These are phyloP conservation scores for Carassius gibelio DNA, from an alignment of 2,113 vertebrate genomes.

Conservation along the genomic window DNA sequence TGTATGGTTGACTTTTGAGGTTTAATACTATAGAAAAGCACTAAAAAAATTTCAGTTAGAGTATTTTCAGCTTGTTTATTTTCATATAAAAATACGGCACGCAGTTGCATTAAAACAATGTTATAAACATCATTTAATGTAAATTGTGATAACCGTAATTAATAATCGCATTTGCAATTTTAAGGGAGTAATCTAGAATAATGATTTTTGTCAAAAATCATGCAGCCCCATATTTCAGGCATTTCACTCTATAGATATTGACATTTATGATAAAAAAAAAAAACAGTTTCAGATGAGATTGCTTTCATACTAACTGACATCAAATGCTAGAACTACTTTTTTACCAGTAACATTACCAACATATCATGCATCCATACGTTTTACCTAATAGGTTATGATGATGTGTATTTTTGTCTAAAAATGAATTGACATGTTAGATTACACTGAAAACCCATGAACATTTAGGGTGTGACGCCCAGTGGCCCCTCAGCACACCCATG, in stretches of 20 bases:
- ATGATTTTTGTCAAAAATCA: too few relatives aligned
- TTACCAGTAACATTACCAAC: background rate
- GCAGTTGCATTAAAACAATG: too few relatives aligned
- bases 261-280: background rate
- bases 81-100: too few relatives aligned
- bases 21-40: too few relatives aligned
- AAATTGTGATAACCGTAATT: too few relatives aligned
- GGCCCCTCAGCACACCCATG: background rate
- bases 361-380: background rate
- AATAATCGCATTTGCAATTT: too few relatives aligned
- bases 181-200: too few relatives aligned
- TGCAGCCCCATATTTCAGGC: background rate
- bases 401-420: background rate
- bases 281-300: background rate
- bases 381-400: background rate
- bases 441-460: conserved; percentile 6
- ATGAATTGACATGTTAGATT: background rate
- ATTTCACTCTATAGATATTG: background rate
- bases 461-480: conserved; percentile 17
- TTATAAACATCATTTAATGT: too few relatives aligned
- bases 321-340: background rate
- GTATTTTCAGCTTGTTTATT: too few relatives aligned
- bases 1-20: too few relatives aligned
- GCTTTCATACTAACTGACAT: background rate
- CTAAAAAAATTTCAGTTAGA: too few relatives aligned